These are phyloP conservation scores for Halocaridina rubra DNA, from an alignment of 2,888 invertebrate species.

Conservation along the genomic window DNA sequence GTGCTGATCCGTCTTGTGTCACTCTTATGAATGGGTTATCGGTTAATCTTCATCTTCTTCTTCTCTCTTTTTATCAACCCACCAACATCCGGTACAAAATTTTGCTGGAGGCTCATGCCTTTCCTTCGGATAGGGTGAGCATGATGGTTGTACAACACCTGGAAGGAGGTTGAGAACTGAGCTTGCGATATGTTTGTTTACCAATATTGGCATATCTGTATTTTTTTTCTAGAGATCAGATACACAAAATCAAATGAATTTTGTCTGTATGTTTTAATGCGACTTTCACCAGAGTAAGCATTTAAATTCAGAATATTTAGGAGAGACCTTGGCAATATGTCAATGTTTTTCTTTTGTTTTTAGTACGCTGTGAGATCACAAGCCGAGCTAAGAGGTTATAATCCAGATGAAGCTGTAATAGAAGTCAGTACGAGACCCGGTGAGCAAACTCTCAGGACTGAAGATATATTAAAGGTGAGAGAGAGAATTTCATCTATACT, in stretches of 20 bases:
- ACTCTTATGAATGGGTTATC: constrained; percentile 73
- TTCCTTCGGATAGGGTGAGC: constrained; percentile 73
- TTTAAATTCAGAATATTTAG: too few species aligned
- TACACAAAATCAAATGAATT: too few species aligned
- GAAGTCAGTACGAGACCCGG: constrained; percentile 70
- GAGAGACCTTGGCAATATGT: too few species aligned
- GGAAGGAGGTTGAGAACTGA: too few species aligned
- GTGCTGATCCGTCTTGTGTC: constrained; percentile 69
- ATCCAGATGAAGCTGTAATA: constrained; percentile 70
- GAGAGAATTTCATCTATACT: constrained; percentile 64
- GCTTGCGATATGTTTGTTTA: too few species aligned
- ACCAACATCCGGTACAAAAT: constrained; percentile 71
- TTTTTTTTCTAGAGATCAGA: too few species aligned
- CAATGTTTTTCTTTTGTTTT: neutral
- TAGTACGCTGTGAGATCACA: constrained; percentile 73
- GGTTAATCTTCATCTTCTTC: constrained; percentile 72
- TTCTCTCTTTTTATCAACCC: constrained; percentile 73
- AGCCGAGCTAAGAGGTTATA: constrained; percentile 70
- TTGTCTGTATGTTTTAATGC: too few species aligned
- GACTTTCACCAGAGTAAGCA: too few species aligned
- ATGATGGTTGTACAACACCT: too few species aligned
- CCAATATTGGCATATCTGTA: too few species aligned
- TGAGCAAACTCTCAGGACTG: constrained; percentile 66
- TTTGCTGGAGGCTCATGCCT: constrained; percentile 72
- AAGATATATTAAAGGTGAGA: constrained; percentile 65